Evolutionary conservation across 1,140 invertebrate species (phyloP).

Genomic region (Halictus rubicundus): DNA sequence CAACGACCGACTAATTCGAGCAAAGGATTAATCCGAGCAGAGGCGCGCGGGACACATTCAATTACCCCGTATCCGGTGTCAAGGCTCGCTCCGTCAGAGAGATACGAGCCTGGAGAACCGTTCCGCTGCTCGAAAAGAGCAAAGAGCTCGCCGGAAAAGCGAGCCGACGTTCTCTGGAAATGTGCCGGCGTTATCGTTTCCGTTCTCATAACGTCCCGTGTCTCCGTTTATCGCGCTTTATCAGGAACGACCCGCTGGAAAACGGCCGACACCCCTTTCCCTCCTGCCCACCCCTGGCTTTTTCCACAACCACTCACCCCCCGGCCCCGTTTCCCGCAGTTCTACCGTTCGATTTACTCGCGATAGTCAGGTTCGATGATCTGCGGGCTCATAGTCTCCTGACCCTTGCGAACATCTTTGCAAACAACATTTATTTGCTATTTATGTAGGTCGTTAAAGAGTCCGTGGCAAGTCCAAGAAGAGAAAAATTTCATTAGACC

Average conservation of each 20-base stretch:
- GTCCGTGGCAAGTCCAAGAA: no score
- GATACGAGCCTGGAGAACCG: no score
- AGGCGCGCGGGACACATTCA: constrained; percentile 40
- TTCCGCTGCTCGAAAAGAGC: constrained; percentile 28
- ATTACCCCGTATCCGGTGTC: constrained; percentile 35
- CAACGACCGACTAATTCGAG: neutral
- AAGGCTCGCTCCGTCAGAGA: neutral
- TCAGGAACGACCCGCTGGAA: constrained; percentile 52
- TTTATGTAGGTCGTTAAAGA: no score
- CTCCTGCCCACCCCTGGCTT: neutral
- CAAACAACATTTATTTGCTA: no score
- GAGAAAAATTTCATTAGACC: no score
- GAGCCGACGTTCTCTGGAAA: constrained; percentile 35
- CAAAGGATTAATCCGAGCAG: constrained; percentile 30
- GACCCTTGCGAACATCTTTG: no score
- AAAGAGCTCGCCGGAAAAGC: constrained; percentile 23
- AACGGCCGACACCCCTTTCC: constrained; percentile 10
- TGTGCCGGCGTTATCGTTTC: constrained; percentile 48
- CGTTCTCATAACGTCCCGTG: constrained; percentile 39
- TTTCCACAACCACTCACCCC: neutral
- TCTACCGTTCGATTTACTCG: no score
- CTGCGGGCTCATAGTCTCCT: no score
- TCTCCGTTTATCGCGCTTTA: constrained; percentile 49
- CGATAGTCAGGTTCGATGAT: no score
- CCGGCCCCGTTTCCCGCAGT: no score